Percentiles rank a stretch among this genome's conserved stretches.
Evolutionary conservation across 2,888 invertebrate species (phyloP).

Genomic region (Vesta saturnalis): DNA sequence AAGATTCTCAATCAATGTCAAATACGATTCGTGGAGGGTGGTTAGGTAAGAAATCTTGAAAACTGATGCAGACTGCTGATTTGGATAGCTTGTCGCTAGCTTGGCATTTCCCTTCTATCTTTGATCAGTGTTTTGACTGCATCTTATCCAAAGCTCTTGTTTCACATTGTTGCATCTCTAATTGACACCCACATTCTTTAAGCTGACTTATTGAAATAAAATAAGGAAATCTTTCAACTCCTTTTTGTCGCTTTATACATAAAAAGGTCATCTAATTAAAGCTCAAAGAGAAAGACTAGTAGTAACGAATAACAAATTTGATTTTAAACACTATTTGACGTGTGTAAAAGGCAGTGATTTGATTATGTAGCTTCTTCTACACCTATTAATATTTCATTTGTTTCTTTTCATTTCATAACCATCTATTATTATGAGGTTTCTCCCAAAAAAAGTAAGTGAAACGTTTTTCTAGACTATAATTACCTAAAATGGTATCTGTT

Average conservation of each 20-base stretch:
- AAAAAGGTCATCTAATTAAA: not conserved
- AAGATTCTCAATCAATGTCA: conserved; percentile 36
- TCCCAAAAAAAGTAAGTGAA: conserved; percentile 29
- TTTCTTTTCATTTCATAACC: conserved; percentile 37
- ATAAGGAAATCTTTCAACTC: not conserved
- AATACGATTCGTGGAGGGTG: conserved; percentile 24
- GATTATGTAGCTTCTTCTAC: conserved; percentile 44
- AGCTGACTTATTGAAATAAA: conserved; percentile 20
- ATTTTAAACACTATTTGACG: conserved; percentile 42
- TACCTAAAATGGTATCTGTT: conserved; percentile 19
- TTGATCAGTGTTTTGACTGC: conserved; percentile 35
- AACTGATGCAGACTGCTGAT: conserved; percentile 39
- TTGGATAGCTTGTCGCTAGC: conserved; percentile 30
- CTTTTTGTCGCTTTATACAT: not conserved
- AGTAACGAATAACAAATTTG: conserved; percentile 30
- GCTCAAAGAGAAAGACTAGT: conserved; percentile 3
- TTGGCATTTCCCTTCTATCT: conserved; percentile 31
- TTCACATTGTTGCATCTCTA: conserved; percentile 29
- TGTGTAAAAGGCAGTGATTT: conserved; percentile 38
- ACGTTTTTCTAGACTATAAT: conserved; percentile 22
- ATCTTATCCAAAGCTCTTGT: conserved; percentile 32
- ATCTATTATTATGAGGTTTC: conserved; percentile 34
- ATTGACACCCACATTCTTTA: conserved; percentile 31
- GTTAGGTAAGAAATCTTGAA: conserved; percentile 17
- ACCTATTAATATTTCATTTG: conserved; percentile 45